Conservation (phyloP, 53 echinoderm and acorn worm genomes). For the Actinopyga echinites region DNA sequence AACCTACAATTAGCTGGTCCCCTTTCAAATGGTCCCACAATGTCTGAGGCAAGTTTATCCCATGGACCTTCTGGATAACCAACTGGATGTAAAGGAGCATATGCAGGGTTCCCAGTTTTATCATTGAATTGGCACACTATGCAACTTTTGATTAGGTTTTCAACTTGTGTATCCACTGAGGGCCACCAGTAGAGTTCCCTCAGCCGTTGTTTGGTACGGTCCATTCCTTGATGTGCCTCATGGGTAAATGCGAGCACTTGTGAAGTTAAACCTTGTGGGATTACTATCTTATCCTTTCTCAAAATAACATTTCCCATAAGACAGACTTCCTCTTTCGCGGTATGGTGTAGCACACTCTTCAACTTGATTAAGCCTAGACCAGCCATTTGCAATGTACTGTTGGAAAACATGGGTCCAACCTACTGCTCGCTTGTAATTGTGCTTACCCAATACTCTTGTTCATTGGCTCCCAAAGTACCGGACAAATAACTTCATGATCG, state of each 20-base stretch:
- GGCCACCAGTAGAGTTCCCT: constrained; percentile 15
- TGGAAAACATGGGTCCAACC: constrained; percentile 10
- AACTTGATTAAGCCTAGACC: constrained; percentile 2
- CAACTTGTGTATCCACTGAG: no score
- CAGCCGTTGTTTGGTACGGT: not conserved
- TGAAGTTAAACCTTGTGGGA: constrained; percentile 38
- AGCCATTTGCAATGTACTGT: constrained; percentile 1
- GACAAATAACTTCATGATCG: constrained; percentile 5
- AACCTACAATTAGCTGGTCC: not conserved
- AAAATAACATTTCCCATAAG: constrained; percentile 44
- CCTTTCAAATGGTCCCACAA: no score
- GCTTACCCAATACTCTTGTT: constrained; percentile 2
- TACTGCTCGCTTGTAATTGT: not conserved
- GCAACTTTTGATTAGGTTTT: not conserved
- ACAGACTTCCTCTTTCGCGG: no score
- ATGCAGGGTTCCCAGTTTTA: not conserved
- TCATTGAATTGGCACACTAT: not conserved
- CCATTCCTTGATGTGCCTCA: constrained; percentile 37
- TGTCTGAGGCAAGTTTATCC: no score
- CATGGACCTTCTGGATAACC: not conserved
- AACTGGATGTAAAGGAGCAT: not conserved
- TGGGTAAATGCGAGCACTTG: constrained; percentile 49
- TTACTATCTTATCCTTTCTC: constrained; percentile 44
- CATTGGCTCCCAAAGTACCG: not conserved
- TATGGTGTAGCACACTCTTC: not conserved